Base-by-base conservation (phyloP, 2,888 invertebrate species). In the Pandemis corylana region DNA sequence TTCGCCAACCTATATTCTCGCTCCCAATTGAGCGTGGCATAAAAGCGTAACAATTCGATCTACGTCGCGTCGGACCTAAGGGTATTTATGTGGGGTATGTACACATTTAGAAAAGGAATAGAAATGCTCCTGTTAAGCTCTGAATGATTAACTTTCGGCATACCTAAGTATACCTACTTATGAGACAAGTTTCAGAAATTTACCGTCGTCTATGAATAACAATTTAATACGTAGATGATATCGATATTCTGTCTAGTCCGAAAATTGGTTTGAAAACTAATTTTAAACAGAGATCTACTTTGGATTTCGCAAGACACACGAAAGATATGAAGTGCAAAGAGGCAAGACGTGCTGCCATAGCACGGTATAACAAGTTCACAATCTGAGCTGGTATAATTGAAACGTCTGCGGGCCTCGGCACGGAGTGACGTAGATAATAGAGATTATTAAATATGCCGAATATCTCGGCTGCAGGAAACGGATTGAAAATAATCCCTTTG, bases 371-470 rank as follows among this genome's bases (percentile, higher is more conserved):
- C 79, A 82, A 84, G 81, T 81, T 79, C 80, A 80, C 78, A 85
- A 86, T 84, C 83, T 81, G 79, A 82, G 80, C 79, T 80, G 78
- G 78, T 80, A 83, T 90, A 91, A 92, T 90, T 90, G 89, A 90
- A 89, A 89, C 83, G 88, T 90, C 89, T 87, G 79, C 81, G 81
- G 83, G 82, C 83, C 67, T 66, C 82, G 80, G 79, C 82, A 83
- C 79, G 84, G 82, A 84, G 80, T 85, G 86, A 87, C 84, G 86
- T 85, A 88, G 89, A 91, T 90, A 90, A 91, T 87, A 86, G 87
- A 88, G 80, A 85, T 90, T 89, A 88, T 90, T 89, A 89, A 89
- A 89, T 87, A 87, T 90, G 90, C 90, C 90, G 87, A 91, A 90
- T 88, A 87, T 87, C 84, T 85, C 79, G 79, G 80, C 81, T 78